Conservation (phyloP, 2,797 vertebrate genomes). For the Champsocephalus gunnari region DNA sequence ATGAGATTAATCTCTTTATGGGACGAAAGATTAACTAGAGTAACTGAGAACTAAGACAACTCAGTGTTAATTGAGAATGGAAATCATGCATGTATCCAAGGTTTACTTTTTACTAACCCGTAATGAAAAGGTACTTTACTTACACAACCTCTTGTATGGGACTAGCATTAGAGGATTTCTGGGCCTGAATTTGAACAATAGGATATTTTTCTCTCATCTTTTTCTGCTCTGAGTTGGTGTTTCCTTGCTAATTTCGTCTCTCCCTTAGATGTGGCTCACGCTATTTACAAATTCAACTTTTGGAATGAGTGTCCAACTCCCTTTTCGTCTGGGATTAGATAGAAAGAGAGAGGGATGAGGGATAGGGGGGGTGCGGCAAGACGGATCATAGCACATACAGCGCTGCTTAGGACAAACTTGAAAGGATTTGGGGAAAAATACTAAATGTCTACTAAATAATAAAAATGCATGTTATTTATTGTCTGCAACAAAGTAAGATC, state of each 20-base stretch:
- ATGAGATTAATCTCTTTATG: conserved; percentile 26
- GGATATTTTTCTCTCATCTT: conserved; percentile 42
- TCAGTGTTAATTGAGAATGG: conserved; percentile 35
- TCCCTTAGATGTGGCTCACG: conserved; percentile 81
- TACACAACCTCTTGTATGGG: conserved; percentile 44
- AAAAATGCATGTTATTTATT: conserved; percentile 89
- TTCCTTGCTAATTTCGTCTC: conserved; percentile 83
- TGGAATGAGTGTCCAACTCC: conserved; percentile 83
- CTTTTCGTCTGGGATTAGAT: conserved; percentile 87
- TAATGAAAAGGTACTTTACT: conserved; percentile 44
- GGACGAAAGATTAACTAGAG: conserved; percentile 2
- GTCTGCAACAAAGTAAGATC: conserved; percentile 88
- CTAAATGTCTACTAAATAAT: conserved; percentile 88
- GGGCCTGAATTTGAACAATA: conserved; percentile 62
- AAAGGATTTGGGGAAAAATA: conserved; percentile 81
- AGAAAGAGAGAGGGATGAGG: conserved; percentile 80
- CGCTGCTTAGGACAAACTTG: conserved; percentile 84
- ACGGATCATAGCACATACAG: conserved; percentile 58
- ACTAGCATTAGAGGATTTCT: conserved; percentile 62
- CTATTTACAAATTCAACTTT: conserved; percentile 84
- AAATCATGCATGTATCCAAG: conserved; percentile 35
- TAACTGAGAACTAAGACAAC: conserved; percentile 38
- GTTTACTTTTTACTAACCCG: conserved; percentile 52
- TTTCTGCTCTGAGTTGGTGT: conserved; percentile 71
- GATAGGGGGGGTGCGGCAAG: conserved; percentile 72